These are phyloP conservation scores for Propithecus deckenii DNA, from an alignment of 2,797 vertebrate genomes.

Conservation along the genomic window DNA sequence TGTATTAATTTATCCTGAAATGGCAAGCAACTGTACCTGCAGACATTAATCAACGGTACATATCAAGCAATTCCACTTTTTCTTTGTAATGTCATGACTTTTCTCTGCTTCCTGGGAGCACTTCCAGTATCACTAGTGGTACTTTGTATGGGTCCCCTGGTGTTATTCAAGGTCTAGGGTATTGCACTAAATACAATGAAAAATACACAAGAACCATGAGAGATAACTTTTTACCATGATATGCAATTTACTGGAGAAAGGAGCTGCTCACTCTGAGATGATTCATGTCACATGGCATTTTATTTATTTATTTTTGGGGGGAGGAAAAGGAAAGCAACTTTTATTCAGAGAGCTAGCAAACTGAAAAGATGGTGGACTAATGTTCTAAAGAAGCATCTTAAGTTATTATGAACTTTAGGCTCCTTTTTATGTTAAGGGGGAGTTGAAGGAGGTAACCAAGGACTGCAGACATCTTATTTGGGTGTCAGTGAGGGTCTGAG, in stretches of 20 bases:
- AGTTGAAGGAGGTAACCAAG: neutral
- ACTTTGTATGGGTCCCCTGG: neutral
- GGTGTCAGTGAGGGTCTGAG: neutral
- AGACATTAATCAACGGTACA: neutral
- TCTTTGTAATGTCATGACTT: neutral
- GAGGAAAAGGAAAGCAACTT: neutral
- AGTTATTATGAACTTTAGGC: neutral
- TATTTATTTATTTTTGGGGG: neutral
- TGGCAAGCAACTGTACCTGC: neutral
- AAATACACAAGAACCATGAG: neutral
- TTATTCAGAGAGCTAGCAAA: neutral
- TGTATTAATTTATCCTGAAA: neutral
- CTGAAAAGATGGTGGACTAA: neutral
- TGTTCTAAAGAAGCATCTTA: neutral
- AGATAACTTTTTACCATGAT: neutral
- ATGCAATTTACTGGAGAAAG: neutral
- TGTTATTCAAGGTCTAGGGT: neutral
- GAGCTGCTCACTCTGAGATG: neutral
- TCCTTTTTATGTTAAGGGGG: neutral
- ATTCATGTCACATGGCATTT: neutral
- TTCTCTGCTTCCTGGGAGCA: neutral
- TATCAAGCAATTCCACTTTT: neutral
- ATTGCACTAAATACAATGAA: neutral
- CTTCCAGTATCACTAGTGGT: neutral
- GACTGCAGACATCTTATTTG: neutral